Conservation (phyloP, 1,140 invertebrate species). For the Zaprionus nigranus region DNA sequence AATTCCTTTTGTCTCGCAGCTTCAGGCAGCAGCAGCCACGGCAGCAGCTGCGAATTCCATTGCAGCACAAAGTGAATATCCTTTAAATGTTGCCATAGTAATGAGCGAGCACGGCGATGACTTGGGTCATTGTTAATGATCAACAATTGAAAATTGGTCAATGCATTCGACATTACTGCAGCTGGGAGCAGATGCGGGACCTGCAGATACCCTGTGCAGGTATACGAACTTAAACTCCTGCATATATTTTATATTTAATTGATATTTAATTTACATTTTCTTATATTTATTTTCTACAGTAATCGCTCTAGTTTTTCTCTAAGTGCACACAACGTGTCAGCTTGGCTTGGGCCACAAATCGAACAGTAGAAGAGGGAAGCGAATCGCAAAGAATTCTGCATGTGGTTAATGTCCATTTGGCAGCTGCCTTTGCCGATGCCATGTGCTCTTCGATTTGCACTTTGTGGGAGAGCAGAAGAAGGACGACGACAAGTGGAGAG, state of each 20-base stretch:
- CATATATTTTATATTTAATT: neutral
- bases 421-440: slow-evolving; percentile 46
- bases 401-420: slow-evolving; percentile 74
- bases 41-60: slow-evolving; percentile 14
- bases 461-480: slow-evolving; percentile 25
- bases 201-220: neutral
- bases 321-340: slow-evolving; percentile 7
- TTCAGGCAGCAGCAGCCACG: slow-evolving; percentile 12
- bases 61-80: slow-evolving; percentile 36
- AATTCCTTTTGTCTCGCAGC: slow-evolving; percentile 64
- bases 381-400: slow-evolving; percentile 59
- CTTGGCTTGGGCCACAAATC: neutral
- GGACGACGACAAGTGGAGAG: neutral
- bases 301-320: neutral
- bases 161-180: neutral
- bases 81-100: slow-evolving; percentile 43
- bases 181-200: neutral
- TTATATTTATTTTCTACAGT: neutral
- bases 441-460: slow-evolving; percentile 65
- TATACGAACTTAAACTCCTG: neutral
- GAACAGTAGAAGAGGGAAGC: neutral
- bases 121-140: slow-evolving; percentile 42
- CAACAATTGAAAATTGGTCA: slow-evolving; percentile 34
- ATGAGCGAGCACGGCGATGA: slow-evolving; percentile 24
- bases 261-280: neutral